Evolutionary conservation across 1,140 invertebrate species (phyloP), one percentile per base, ranked within the genome.

Genomic region (Pseudomyrmex gracilis): DNA sequence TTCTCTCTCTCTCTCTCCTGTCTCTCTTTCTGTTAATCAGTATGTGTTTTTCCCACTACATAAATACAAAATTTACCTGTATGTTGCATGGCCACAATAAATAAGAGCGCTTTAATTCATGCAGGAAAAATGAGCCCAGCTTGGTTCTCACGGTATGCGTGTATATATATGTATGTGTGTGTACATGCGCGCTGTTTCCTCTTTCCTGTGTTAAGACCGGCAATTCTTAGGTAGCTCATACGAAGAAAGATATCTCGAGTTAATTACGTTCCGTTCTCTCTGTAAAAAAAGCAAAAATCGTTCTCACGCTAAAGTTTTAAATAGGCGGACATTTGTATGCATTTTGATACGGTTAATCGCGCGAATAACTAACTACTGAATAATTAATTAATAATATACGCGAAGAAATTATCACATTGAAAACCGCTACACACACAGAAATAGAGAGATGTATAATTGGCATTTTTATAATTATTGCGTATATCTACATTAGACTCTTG

Each of bases 121-220:
- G 76, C 83, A 89, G 67, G 83, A 90, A 90, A 90, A 90, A 90
- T 90, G 85, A 90, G 85, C 83, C 82, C 89, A 88, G 55, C 83
- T 87, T 15, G 55, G 77, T 90, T 90, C 89, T 87, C 89, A 90
- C 87, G 86, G 73, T 66, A 20, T 83, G 58, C 74, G 73, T 49
- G 34, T 34, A 34, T 34, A 34, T 34, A 34, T 34, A 0, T 34
- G 0, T 34, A 67, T 60, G 55, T 58, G 64, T 70, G 20, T 34
- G 34, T 49, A 20, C 15, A 17, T 58, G 20, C 49, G 24, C 8
- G 43, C 58, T 61, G 60, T 84, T 90, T 90, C 87, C 89, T 90
- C 74, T 88, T 90, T 90, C 88, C 89, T 89, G 86, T 82, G 73
- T 66, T 51, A 90, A 88, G 86, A 84, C 88, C 61, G 63, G 70